Evolutionary conservation across 2,888 invertebrate species (phyloP).

Genomic region (Tipula unca): DNA sequence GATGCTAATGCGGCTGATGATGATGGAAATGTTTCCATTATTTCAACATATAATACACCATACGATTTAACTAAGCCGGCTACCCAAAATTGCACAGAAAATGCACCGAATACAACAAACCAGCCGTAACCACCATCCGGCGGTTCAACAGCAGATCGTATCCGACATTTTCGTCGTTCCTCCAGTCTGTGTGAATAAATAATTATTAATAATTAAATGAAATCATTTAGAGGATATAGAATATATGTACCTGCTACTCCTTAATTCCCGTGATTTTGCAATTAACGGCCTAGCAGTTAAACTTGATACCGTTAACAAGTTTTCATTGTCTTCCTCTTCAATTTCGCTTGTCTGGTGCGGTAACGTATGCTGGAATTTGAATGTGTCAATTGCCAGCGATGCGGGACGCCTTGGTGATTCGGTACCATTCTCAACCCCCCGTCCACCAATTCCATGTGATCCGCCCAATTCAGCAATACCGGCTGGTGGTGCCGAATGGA

Average conservation of each 20-base stretch:
- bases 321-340: slow-evolving; percentile 63
- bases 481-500: slow-evolving; percentile 58
- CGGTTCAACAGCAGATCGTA: slow-evolving; percentile 39
- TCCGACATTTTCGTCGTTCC: slow-evolving; percentile 21
- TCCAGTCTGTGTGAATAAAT: not conserved
- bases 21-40: slow-evolving; percentile 68
- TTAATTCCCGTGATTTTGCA: slow-evolving; percentile 56
- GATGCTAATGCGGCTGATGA: slow-evolving; percentile 67
- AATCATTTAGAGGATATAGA: not conserved
- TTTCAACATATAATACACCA: slow-evolving; percentile 70
- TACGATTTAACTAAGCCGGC: slow-evolving; percentile 74
- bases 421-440: slow-evolving; percentile 30
- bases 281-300: slow-evolving; percentile 62
- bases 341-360: slow-evolving; percentile 41
- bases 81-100: slow-evolving; percentile 74
- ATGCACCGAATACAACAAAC: slow-evolving; percentile 68
- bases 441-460: not conserved
- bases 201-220: not conserved
- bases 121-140: slow-evolving; percentile 71
- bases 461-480: slow-evolving; percentile 40
- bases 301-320: slow-evolving; percentile 61
- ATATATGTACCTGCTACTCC: slow-evolving; percentile 29
- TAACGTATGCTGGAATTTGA: slow-evolving; percentile 41
- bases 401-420: slow-evolving; percentile 41
- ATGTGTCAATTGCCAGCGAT: slow-evolving; percentile 43